Evolutionary conservation across 2,113 vertebrate genomes (phyloP), one percentile per base, ranked within the genome.

Genomic region (Chroicocephalus ridibundus): DNA sequence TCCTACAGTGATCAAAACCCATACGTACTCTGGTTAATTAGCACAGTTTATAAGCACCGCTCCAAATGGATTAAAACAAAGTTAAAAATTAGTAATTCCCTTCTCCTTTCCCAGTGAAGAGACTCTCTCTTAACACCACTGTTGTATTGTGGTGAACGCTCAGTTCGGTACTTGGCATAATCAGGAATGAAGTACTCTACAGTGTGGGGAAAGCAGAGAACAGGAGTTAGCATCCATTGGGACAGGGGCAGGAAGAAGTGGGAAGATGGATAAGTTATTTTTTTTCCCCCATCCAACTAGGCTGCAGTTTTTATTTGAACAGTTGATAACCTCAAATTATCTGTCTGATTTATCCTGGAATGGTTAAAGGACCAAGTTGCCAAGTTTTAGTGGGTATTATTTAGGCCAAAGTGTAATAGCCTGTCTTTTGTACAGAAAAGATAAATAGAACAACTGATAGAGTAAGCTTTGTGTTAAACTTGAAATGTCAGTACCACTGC

Each of bases 141-240:
- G 8, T 64, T 86, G 22, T 42, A 0, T 46, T 40, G 21, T 0
- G 0, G 47, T 18, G n/a, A 84, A 65, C 10, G 8, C 13, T 75
- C 10, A 38, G 4, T 58, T 31, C n/a, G 13, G 19, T 64, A 15
- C 21, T 66, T 64, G 27, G 21, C 44, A 38, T 31, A 68, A 3
- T 62, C 20, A 36, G 14, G 18, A 24, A 69, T 16, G 40, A 84
- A 77, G 27, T 36, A 26, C 19, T 64, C 29, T 32, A 2, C 12
- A 29, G 15, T 32, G 18, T 40, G 26, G 17, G 34, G 55, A 77
- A 88, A 75, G 25, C 27, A 82, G 36, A 78, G 55, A 44, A 42
- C 36, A 78, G 70, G 29, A 70, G 17, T 72, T 51, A 42, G 12
- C 15, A 71, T 54, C 42, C 31, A 8, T 10, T 34, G 32, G 18